Percentiles rank a stretch among this genome's conserved stretches.
Conservation (phyloP, 2,113 vertebrate species). For the Silurus glanis region DNA sequence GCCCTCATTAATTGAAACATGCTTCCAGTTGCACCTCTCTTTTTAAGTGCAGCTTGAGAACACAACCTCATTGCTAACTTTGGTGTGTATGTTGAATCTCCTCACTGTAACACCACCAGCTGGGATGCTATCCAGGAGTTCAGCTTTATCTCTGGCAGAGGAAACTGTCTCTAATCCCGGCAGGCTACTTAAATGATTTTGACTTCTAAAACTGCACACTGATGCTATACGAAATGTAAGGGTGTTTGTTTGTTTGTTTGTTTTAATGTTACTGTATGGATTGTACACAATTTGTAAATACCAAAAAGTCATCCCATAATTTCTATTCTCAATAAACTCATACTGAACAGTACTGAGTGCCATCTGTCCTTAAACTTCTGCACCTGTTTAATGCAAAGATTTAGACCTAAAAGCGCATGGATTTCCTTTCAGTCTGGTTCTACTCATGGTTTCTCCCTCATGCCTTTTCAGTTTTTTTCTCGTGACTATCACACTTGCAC, state of each 20-base stretch:
- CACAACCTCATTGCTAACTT: not conserved
- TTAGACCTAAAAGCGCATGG: not conserved
- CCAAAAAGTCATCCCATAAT: not conserved
- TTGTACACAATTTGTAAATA: not conserved
- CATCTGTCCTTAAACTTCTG: not conserved
- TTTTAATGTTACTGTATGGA: not conserved
- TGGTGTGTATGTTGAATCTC: not conserved
- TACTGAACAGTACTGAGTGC: not conserved
- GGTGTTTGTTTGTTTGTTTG: not conserved
- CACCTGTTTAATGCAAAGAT: not conserved
- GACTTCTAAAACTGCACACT: not conserved
- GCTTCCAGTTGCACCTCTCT: not conserved
- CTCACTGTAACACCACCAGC: not conserved
- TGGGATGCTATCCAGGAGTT: not conserved
- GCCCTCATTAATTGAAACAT: conserved; percentile 4
- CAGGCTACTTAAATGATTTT: not conserved
- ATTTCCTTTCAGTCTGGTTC: not conserved
- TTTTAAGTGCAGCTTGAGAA: not conserved
- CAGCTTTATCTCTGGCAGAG: not conserved
- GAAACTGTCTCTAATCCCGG: not conserved
- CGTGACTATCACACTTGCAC: not conserved
- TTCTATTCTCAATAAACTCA: not conserved
- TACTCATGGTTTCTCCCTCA: not conserved
- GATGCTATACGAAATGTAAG: not conserved
- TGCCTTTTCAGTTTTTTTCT: not conserved